Base-by-base conservation (phyloP, 1,140 invertebrate species). In the Wiebesia pumilae region DNA sequence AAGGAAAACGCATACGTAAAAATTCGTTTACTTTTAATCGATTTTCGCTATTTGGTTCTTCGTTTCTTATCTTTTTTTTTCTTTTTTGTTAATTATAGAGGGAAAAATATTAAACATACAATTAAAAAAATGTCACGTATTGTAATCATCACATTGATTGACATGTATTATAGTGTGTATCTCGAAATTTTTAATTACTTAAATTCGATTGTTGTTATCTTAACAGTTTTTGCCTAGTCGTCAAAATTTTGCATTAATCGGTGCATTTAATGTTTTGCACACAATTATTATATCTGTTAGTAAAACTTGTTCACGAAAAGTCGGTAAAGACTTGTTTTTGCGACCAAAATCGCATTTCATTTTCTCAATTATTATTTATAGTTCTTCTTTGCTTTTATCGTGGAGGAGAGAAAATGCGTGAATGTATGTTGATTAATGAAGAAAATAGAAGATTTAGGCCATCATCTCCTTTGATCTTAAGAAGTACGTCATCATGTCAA, bases 401-500 rank as follows among this genome's bases (percentile, higher is more conserved):
- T 19, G n/a, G 58, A 67, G 19, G 19, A 30, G 58, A 81, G n/a
- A 65, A 67, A 65, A 40, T 65, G 19, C 51, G 9, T 3, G 10
- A 12, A 21, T 14, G n/a, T 30, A 33, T 58, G 30, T 71, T 38
- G n/a, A 30, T 1, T 69, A 3, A 16, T 21, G 33, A 81, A 30
- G n/a, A 69, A 19, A 51, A 73, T 47, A 43, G 21, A 47, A 30
- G 30, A 51, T 75, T n/a, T 82, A 51, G 21, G 24, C 6, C 10
- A 54, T 35, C n/a, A 83, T 67, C 7, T 88, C 90, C 85, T 91
- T 91, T 62, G 94, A 92, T 89, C 94, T 95, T 92, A 97, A 93
- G 90, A 98, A 97, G 89, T 96, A 96, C 54, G 96, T 96, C 71
- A 99, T 91, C 89, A 99, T 95, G 91, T 99, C 98, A 91, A 99